phyloP scores from a whole-genome alignment of 2,888 invertebrate species.

The Metellina segmentata region DNA sequence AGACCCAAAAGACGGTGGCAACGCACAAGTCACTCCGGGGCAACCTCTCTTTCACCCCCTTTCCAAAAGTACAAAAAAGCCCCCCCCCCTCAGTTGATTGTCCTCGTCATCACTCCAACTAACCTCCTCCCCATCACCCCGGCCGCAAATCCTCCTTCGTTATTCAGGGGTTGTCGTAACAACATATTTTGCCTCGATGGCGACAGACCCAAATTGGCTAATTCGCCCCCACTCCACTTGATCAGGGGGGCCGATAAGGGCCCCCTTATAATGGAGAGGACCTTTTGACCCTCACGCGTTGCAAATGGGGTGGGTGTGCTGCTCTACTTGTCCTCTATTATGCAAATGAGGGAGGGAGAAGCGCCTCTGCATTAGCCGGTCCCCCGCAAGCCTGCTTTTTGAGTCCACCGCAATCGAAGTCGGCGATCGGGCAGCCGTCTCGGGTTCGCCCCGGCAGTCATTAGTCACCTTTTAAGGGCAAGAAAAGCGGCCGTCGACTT shows the following conservation, averaged over 20 bases:
- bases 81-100: constrained; percentile 19
- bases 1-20: not conserved
- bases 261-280: constrained; percentile 58
- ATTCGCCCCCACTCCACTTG: constrained; percentile 50
- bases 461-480: constrained; percentile 51
- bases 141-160: constrained; percentile 27
- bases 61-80: not conserved
- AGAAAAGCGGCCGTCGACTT: no score
- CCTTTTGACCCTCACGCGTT: constrained; percentile 46
- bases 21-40: no score
- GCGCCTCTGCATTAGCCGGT: constrained; percentile 13
- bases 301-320: constrained; percentile 21
- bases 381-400: constrained; percentile 45
- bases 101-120: not conserved
- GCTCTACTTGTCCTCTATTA: constrained; percentile 54
- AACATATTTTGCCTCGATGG: constrained; percentile 72
- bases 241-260: constrained; percentile 28
- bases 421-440: constrained; percentile 34
- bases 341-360: constrained; percentile 52
- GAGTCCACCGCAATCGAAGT: constrained; percentile 46
- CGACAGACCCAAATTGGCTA: constrained; percentile 70
- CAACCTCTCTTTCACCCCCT: not conserved
- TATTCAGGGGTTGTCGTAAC: constrained; percentile 63
- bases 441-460: not conserved
- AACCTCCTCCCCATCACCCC: constrained; percentile 2